Base-by-base conservation (phyloP, 92 coral and sea anemone species). In the Anthopleura xanthogrammica region DNA sequence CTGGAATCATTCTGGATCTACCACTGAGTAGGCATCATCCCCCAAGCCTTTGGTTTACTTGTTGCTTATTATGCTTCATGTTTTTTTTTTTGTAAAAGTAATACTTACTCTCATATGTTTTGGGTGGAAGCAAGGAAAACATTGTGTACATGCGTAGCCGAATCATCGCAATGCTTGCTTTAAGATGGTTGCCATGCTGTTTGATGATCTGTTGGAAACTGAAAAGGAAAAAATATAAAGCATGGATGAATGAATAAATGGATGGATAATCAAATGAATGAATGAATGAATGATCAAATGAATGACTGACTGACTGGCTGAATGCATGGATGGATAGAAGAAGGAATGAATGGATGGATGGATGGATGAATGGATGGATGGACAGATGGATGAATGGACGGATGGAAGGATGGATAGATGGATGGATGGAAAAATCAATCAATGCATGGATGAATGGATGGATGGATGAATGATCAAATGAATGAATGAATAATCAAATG, bases 81-180 rank as follows among this genome's bases (percentile, higher is more conserved):
- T 5, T 50, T 29, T 29, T 29, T 29, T 29, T 29, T 29, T 29
- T 29, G 36, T 29, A 29, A 29, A 29, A 29, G 36, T 29, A 29
- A 29, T 55, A 56, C 87, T 64, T 88, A 95, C 99, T 95, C 88
- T 96, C 99, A 74, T 94, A 96, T 5, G 84, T 83, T 77, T 93
- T 94, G 72, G 99, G 98, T 57, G 98, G 98, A 39, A 96, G 90
- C 46, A 82, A 86, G 22, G 89, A 20, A 64, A 94, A 95, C 72
- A 93, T 85, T 9, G 97, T 86, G 84, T 93, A 93, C 83, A 94
- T 71, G 76, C 99, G 86, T 71, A 96, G 56, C 74, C 99, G 80
- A 76, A 96, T 89, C 97, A 96, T 96, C 36, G 99, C 99, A 41
- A 97, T 86, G 64, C 99, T 96, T 75, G 98, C 99, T 83, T 96